Evolutionary conservation across 2,888 invertebrate species (phyloP).

Genomic region (Philereme transversata): DNA sequence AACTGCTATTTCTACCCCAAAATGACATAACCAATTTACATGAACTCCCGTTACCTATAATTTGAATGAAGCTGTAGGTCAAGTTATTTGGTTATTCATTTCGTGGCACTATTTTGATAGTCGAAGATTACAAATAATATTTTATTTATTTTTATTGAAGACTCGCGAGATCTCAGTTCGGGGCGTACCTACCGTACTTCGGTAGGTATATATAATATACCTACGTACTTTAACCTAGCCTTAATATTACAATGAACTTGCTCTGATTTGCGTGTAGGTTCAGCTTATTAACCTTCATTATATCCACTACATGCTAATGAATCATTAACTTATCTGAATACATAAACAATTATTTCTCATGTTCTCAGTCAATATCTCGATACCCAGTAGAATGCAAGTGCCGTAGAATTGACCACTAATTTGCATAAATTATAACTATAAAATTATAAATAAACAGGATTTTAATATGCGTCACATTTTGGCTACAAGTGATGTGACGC

Average conservation of each 20-base stretch:
- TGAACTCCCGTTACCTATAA: too few species aligned
- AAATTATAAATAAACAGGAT: slow-evolving; percentile 8
- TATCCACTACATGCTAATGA: slow-evolving; percentile 25
- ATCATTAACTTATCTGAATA: slow-evolving; percentile 32
- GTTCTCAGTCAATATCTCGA: slow-evolving; percentile 14
- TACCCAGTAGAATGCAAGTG: slow-evolving; percentile 2
- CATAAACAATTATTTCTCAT: slow-evolving; percentile 19
- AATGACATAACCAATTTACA: too few species aligned
- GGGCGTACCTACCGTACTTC: too few species aligned
- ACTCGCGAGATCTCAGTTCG: too few species aligned
- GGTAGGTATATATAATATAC: too few species aligned
- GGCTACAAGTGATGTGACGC: slow-evolving; percentile 14
- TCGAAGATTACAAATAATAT: too few species aligned
- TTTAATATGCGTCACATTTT: slow-evolving; percentile 11
- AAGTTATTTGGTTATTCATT: too few species aligned
- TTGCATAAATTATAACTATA: neutral
- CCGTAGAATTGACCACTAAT: neutral
- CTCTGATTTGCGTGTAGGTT: slow-evolving; percentile 8
- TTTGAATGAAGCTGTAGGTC: too few species aligned
- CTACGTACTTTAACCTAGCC: too few species aligned
- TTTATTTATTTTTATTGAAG: too few species aligned
- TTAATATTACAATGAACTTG: slow-evolving; percentile 3
- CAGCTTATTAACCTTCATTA: slow-evolving; percentile 25
- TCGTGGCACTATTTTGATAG: too few species aligned
- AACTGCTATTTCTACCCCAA: too few species aligned